These are phyloP conservation scores for Aethes cnicana DNA, from an alignment of 2,888 invertebrate species.

Conservation along the genomic window DNA sequence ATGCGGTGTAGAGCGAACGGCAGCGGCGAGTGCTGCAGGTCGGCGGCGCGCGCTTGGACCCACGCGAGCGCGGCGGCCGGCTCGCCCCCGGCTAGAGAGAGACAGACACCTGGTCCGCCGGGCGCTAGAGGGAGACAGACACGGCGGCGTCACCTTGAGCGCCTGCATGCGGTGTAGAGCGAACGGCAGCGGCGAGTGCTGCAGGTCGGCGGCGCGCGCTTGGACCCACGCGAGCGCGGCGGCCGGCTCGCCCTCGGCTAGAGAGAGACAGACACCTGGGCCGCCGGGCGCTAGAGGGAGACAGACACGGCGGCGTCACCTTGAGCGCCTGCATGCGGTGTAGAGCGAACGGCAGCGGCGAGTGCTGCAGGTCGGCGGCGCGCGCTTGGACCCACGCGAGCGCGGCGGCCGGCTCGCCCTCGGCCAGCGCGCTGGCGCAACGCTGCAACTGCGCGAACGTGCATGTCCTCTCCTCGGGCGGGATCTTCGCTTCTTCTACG, in stretches of 20 bases:
- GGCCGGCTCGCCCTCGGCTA: conserved; percentile 90
- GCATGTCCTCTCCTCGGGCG: conserved; percentile 66
- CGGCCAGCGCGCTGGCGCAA: conserved; percentile 92
- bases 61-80: too few species aligned
- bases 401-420: conserved; percentile 91
- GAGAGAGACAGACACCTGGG: conserved; percentile 61
- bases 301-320: conserved; percentile 45
- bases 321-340: conserved; percentile 74
- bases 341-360: conserved; percentile 72
- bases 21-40: conserved; percentile 54
- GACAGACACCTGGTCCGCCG: conserved; percentile 34
- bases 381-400: conserved; percentile 93
- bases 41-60: too few species aligned
- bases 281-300: too few species aligned
- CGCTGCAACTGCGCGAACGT: conserved; percentile 84
- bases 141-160: conserved; percentile 38
- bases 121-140: background rate
- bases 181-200: conserved; percentile 76
- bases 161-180: conserved; percentile 74
- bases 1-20: conserved; percentile 36
- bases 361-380: conserved; percentile 85
- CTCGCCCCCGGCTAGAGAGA: conserved; percentile 43
- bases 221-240: conserved; percentile 95
- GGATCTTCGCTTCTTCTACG: conserved; percentile 77
- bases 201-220: conserved; percentile 87